phyloP scores from a whole-genome alignment of 2,113 vertebrate species.

The Scortum barcoo region DNA sequence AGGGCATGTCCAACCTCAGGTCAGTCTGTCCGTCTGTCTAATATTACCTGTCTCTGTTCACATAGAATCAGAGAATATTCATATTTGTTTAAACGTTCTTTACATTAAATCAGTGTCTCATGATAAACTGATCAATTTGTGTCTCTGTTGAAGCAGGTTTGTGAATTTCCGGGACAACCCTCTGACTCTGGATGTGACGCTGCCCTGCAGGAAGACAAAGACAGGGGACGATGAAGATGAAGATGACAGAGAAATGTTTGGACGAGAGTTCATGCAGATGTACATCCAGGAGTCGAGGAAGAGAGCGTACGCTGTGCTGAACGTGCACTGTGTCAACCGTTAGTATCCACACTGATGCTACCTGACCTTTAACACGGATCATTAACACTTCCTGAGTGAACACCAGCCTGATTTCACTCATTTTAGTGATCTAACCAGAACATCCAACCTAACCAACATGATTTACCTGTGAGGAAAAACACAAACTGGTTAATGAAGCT shows the following conservation, averaged over 20 bases:
- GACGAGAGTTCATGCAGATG: conserved; percentile 92
- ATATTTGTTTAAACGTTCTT: background rate
- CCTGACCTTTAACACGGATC: background rate
- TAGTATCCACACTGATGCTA: conserved; percentile 20
- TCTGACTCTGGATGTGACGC: conserved; percentile 87
- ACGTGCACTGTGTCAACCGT: conserved; percentile 59
- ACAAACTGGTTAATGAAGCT: too few species aligned
- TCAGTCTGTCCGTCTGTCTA: conserved; percentile 60
- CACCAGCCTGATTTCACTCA: too few species aligned
- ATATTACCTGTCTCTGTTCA: background rate
- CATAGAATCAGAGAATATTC: background rate
- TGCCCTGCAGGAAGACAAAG: conserved; percentile 73
- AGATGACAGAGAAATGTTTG: conserved; percentile 91
- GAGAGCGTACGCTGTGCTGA: conserved; percentile 77
- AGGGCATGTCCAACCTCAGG: conserved; percentile 91
- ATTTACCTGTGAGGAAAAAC: too few species aligned
- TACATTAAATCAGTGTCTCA: too few species aligned
- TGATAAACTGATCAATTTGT: background rate
- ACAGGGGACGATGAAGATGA: conserved; percentile 69
- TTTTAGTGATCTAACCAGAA: too few species aligned
- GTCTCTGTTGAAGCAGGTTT: conserved; percentile 85
- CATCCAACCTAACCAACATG: too few species aligned
- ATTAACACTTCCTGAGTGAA: too few species aligned
- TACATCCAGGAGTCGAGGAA: conserved; percentile 91
- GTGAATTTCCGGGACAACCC: conserved; percentile 98